Conservation (phyloP, 2,113 vertebrate genomes). For the Dolichallabes microphthalmus region DNA sequence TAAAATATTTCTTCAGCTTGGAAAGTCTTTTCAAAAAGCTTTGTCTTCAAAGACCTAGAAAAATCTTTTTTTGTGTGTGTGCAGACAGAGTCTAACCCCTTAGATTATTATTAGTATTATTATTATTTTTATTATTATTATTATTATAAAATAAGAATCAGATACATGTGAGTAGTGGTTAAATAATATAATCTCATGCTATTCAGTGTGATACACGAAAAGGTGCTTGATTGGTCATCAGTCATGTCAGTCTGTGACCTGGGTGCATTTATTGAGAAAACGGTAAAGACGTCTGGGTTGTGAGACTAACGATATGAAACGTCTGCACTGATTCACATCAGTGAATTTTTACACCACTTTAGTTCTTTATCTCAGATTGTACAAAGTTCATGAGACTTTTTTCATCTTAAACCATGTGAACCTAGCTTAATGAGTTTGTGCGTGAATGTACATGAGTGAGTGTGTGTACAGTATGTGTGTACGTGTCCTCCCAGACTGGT, state of each 20-base stretch:
- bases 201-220: not conserved
- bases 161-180: not conserved
- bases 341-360: not conserved
- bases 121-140: not conserved
- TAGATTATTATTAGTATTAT: too few species aligned
- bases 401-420: conserved; percentile 24
- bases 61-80: too few species aligned
- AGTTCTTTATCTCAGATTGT: not conserved
- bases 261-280: not conserved
- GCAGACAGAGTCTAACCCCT: too few species aligned
- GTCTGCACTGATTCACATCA: not conserved
- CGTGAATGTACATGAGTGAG: conserved; percentile 40
- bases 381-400: not conserved
- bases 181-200: not conserved
- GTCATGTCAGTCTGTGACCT: not conserved
- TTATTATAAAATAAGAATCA: too few species aligned
- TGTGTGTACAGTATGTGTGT: not conserved
- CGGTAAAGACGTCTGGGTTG: not conserved
- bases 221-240: not conserved
- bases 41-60: too few species aligned
- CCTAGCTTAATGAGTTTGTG: conserved; percentile 23
- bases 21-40: too few species aligned
- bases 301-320: not conserved
- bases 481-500: conserved; percentile 57
- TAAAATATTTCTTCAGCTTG: too few species aligned